Base-by-base conservation (phyloP, 2,113 vertebrate genomes). In the Cricetomys ansorgei region DNA sequence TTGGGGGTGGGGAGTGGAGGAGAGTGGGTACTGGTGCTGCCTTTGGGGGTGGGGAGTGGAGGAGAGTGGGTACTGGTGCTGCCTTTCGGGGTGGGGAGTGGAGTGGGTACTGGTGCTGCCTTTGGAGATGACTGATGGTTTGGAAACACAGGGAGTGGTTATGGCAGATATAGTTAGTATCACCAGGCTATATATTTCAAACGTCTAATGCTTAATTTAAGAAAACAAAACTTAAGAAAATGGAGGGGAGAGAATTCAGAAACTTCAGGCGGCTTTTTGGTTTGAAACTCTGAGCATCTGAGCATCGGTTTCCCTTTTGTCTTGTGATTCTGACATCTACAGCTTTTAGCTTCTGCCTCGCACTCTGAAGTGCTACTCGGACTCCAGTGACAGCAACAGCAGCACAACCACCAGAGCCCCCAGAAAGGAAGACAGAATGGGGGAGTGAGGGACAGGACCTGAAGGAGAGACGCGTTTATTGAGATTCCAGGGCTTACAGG, bases 201-300 rank as follows among this genome's bases (percentile, higher is more conserved):
- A 90, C 48, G 50, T 2, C 45, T 86, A 72, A 70, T 55, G n/a
- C 27, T 31, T 88, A 85, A 94, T 94, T 69, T 55, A 75, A 43
- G 25, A 84, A 64, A 45, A 31, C 19, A 27, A 15, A 64, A 84
- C 57, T 80, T 50, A 73, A 89, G 91, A 69, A 95, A 94, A 91
- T 57, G 6, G 64, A 85, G 50, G 88, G 31, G 12, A 76, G 34
- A 17, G 27, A 81, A 88, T 76, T 76, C n/a, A 43, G 79, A 89
- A 76, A 9, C 23, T 4, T 5, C 16, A 57, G 77, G 48, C 62
- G 95, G 29, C 62, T 89, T 81, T 67, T 34, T 37, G n/a, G 53
- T 34, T 37, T 31, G 53, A 62, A 89, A 80, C 15, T 37, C 73
- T 6, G 37, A 67, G 55, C 21, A 89, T 10, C 73, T 6, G 37